Evolutionary conservation across 2,113 vertebrate genomes (phyloP).

Genomic region (Phoenicopterus ruber): DNA sequence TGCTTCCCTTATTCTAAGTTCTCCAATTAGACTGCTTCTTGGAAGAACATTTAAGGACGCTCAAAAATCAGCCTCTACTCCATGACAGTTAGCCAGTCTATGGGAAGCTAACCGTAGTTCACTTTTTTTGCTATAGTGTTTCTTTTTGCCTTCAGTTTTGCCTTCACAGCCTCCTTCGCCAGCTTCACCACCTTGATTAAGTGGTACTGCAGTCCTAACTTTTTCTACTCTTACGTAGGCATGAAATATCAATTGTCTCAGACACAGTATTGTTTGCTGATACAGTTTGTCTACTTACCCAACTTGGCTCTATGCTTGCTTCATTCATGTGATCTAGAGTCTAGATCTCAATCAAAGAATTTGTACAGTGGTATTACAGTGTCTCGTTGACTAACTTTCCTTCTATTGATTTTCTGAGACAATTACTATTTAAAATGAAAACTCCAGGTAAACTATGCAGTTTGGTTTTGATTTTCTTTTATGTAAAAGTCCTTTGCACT

Average conservation of each 20-base stretch:
- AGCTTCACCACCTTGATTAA: not conserved
- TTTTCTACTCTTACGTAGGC: not conserved
- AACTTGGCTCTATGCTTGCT: not conserved
- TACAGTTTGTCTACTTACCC: not conserved
- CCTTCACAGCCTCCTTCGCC: not conserved
- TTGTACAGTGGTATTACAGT: not conserved
- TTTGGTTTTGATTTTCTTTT: not conserved
- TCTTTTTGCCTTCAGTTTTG: not conserved
- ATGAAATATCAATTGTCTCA: not conserved
- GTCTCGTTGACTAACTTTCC: not conserved
- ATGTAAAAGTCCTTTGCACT: not conserved
- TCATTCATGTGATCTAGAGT: not conserved
- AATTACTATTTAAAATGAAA: not conserved
- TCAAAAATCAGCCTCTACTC: not conserved
- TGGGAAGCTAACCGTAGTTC: not conserved
- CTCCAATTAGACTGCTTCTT: not conserved
- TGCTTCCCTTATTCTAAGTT: not conserved
- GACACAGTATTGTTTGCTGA: not conserved
- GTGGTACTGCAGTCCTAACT: not conserved
- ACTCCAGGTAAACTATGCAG: not conserved
- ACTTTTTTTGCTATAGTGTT: not conserved
- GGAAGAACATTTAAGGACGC: not conserved
- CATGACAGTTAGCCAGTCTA: not conserved
- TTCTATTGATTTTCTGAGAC: not conserved
- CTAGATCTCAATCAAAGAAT: not conserved